A percentile compares a stretch with the other conserved stretches of the same genome.
Conservation (phyloP, 2,888 invertebrate genomes). For the Cataglyphis altisquamis region DNA sequence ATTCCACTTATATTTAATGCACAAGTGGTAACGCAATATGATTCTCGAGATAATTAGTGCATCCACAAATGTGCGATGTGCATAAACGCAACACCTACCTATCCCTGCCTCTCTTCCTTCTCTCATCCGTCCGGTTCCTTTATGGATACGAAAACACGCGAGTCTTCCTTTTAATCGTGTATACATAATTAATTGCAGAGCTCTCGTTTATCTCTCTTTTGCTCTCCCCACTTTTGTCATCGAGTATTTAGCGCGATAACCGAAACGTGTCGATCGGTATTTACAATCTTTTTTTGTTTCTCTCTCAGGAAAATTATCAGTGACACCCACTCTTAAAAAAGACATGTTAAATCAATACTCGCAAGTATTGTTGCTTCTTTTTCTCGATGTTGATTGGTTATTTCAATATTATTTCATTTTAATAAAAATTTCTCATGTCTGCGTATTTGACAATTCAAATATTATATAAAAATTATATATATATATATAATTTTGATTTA, state of each 20-base stretch:
- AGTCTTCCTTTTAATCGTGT: slow-evolving; percentile 77
- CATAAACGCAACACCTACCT: slow-evolving; percentile 68
- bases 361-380: too few relatives aligned
- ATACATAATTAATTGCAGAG: slow-evolving; percentile 80
- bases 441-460: too few relatives aligned
- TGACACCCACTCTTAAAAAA: too few relatives aligned
- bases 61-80: slow-evolving; percentile 69
- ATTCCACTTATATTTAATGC: slow-evolving; percentile 50
- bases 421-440: too few relatives aligned
- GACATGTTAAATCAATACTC: too few relatives aligned
- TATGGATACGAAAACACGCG: slow-evolving; percentile 75
- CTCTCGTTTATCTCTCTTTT: slow-evolving; percentile 47
- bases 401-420: too few relatives aligned
- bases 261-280: slow-evolving; percentile 61
- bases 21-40: slow-evolving; percentile 53
- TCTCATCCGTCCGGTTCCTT: slow-evolving; percentile 66
- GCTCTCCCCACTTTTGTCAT: slow-evolving; percentile 31
- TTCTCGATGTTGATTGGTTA: too few relatives aligned
- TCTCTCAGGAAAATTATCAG: background rate
- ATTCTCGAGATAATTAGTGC: slow-evolving; percentile 71
- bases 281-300: slow-evolving; percentile 51
- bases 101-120: slow-evolving; percentile 40
- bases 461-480: too few relatives aligned
- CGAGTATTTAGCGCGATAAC: slow-evolving; percentile 54
- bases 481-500: too few relatives aligned